Conservation (phyloP, 1,140 invertebrate species). For the Cecropterus lyciades region DNA sequence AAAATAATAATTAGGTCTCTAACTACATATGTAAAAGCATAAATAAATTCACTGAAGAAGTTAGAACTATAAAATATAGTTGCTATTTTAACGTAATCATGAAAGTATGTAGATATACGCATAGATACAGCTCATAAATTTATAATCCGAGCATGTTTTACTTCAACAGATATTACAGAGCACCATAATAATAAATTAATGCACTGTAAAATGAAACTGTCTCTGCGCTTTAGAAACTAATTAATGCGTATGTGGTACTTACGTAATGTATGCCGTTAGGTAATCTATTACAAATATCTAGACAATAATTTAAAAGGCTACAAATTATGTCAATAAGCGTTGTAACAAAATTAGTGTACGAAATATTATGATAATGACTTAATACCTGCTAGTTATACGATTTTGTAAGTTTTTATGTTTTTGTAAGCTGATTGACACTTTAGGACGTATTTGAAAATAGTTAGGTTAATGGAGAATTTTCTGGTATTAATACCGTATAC, state of each 20-base stretch:
- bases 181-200: conserved; percentile 22
- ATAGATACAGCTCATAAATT: neutral
- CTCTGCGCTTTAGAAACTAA: conserved; percentile 29
- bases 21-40: too few species aligned
- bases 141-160: neutral
- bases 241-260: conserved; percentile 23
- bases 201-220: conserved; percentile 30
- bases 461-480: too few species aligned
- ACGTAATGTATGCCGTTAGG: neutral
- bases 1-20: too few species aligned
- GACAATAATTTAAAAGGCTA: conserved; percentile 11
- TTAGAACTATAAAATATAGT: neutral
- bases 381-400: too few species aligned
- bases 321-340: neutral
- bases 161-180: conserved; percentile 3
- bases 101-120: neutral
- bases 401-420: too few species aligned
- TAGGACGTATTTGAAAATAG: too few species aligned
- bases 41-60: neutral
- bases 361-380: too few species aligned
- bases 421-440: too few species aligned
- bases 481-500: too few species aligned
- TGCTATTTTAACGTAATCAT: neutral
- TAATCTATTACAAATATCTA: conserved; percentile 1
- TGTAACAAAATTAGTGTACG: too few species aligned